Percentiles rank a stretch among this genome's conserved stretches.
These are phyloP conservation scores for Drosophila formosana DNA, from an alignment of 2,888 invertebrate genomes.

Conservation along the genomic window DNA sequence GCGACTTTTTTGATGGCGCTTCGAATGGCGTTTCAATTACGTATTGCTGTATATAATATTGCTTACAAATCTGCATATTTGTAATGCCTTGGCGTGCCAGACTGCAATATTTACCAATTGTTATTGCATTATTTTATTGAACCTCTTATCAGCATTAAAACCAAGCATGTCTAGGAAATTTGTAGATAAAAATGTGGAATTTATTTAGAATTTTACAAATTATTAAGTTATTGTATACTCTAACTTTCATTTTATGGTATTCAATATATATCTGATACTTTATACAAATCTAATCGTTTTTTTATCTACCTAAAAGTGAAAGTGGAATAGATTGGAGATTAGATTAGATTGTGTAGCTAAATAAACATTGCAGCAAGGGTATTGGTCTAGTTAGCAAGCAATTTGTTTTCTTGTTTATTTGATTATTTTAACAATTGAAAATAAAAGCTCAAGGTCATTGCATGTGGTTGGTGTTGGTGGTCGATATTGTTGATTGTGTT, in stretches of 20 bases:
- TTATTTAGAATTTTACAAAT: background rate
- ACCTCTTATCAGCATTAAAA: background rate
- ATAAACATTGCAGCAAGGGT: background rate
- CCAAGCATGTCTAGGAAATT: background rate
- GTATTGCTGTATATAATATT: constrained; percentile 7
- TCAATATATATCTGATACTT: background rate
- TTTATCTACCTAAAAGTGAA: constrained; percentile 3
- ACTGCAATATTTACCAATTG: background rate
- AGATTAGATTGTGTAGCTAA: constrained; percentile 3
- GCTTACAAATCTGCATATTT: background rate
- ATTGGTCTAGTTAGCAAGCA: background rate
- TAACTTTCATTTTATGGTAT: background rate
- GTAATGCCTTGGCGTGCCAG: background rate
- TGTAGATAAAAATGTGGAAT: background rate
- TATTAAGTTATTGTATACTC: too few relatives aligned
- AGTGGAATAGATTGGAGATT: background rate
- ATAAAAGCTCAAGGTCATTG: constrained; percentile 46
- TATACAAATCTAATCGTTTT: background rate
- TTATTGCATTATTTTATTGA: background rate
- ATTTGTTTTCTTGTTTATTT: constrained; percentile 3
- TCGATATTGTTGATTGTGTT: constrained; percentile 17
- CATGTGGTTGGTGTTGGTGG: constrained; percentile 3
- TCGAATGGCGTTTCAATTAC: constrained; percentile 22
- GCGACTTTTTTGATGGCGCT: constrained; percentile 25
- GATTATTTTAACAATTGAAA: constrained; percentile 33